Conservation (phyloP, 2,113 vertebrate genomes). For the Pseudopodoces humilis region DNA sequence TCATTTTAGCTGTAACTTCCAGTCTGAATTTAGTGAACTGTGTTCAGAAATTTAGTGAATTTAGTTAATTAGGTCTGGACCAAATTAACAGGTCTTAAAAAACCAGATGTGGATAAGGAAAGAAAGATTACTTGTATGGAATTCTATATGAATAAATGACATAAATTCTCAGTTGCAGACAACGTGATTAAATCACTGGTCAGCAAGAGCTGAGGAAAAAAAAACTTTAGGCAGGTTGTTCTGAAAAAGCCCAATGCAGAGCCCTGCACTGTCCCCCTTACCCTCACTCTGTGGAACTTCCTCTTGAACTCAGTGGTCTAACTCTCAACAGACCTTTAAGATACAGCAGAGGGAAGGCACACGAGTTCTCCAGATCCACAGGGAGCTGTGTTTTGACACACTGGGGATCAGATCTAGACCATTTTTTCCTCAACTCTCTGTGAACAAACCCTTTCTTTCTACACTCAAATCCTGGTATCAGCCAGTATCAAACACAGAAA, state of each 20-base stretch:
- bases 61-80: background rate
- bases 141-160: background rate
- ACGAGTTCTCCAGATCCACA: background rate
- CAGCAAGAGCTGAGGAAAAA: background rate
- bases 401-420: fast-evolving
- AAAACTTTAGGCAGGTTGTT: background rate
- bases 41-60: too few species aligned
- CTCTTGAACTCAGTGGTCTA: background rate
- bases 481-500: background rate
- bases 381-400: background rate
- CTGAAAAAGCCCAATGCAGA: background rate
- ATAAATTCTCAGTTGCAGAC: background rate
- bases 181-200: background rate
- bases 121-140: background rate
- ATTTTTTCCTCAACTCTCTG: background rate
- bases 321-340: background rate
- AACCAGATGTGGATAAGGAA: background rate
- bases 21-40: background rate
- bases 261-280: background rate
- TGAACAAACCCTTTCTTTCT: background rate
- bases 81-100: background rate
- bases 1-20: background rate
- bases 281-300: background rate
- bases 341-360: background rate
- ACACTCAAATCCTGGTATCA: background rate